Conservation (phyloP, 2,797 vertebrate species). For the Falco concolor region DNA sequence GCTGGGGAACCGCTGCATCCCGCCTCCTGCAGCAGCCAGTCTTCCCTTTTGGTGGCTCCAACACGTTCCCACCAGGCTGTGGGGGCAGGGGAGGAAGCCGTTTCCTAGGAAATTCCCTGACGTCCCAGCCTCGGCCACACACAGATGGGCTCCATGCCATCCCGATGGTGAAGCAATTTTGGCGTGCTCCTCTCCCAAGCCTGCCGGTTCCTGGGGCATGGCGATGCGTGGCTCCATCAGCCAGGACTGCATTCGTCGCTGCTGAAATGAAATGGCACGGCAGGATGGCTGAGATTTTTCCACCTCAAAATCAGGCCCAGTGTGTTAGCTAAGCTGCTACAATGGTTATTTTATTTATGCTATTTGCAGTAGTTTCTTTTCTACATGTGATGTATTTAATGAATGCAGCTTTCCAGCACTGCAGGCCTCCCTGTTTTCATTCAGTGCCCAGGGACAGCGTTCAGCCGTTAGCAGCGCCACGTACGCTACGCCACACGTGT, state of each 20-base stretch:
- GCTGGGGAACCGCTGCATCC: background rate
- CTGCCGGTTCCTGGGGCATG: background rate
- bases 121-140: rapidly evolving
- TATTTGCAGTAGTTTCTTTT: background rate
- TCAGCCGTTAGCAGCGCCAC: background rate
- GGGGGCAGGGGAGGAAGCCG: background rate
- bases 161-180: background rate
- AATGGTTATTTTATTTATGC: background rate
- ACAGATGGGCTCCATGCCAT: background rate
- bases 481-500: background rate
- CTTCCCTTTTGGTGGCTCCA: rapidly evolving
- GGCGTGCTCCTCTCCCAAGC: background rate
- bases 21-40: background rate
- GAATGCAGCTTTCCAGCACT: background rate
- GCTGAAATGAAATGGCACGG: background rate
- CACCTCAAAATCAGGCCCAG: background rate
- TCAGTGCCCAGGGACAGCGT: background rate
- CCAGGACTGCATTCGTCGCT: background rate
- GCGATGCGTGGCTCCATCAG: rapidly evolving
- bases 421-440: background rate
- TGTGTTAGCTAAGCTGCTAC: background rate
- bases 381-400: background rate
- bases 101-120: background rate
- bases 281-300: background rate
- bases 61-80: background rate